Evolutionary conservation across 1,140 invertebrate species (phyloP), one percentile per base, ranked within the genome.

Genomic region (Brachionus asplanchnoidis): DNA sequence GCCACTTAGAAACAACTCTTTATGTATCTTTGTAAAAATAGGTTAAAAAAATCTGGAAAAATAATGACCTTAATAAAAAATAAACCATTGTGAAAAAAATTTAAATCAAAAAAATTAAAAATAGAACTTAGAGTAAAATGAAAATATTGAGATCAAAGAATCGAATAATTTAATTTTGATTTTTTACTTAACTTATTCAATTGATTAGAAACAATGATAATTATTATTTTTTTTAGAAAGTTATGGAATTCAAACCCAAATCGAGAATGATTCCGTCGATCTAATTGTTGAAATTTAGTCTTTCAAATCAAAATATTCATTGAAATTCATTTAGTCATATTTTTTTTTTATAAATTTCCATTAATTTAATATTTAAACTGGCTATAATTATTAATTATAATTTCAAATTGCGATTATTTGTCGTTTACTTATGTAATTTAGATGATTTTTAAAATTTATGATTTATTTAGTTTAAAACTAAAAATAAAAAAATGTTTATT

Each of bases 191-290:
- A 36, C 32, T 36, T 36, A 28, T 28, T 28, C 3, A n/a, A 6
- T 36, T 36, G 32, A 36, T 36, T 3, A 36, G 32, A 36, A 36
- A 36, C 0, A 7, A 14, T 14, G 14, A 12, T 46, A 12, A 12
- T 46, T 46, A 40, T 17, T 73, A 42, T 20, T 17, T 42, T 70
- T 36, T 40, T 42, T 42, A 73, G 68, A 73, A 46, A 17, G 36
- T 17, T 73, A 73, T 23, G 68, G 68, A 20, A 73, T 73, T 42
- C 68, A 73, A 17, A 40, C 68, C n/a, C 68, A 44, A 42, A 73
- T 73, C 2, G 68, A 73, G 42, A 73, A 5, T 42, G 36, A 42
- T 42, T 73, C 36, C n/a, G 40, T 14, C n/a, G 68, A 73, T 42
- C 32, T 73, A n/a, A 73, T 20, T 42, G 36, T 73, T 40, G 68